Evolutionary conservation across 2,888 invertebrate species (phyloP), one percentile per base, ranked within the genome.

Genomic region (Cheiracanthium punctorium): DNA sequence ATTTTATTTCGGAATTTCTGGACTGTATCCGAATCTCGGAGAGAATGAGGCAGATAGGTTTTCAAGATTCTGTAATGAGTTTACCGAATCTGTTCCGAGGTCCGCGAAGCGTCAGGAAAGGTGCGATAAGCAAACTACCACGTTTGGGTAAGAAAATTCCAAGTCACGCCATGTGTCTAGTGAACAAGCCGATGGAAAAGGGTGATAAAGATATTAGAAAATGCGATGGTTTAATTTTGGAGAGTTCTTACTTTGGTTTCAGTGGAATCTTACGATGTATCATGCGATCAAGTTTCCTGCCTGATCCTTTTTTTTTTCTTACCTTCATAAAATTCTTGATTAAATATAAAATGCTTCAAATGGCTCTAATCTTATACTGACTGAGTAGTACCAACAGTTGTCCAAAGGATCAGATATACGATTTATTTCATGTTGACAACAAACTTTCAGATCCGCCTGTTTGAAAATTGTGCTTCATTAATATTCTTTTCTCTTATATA

Each of bases 201-300:
- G 30, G 24, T 58, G 79, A 71, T 79, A 79, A 79, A 69, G 69
- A 58, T 48, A 48, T 77, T 67, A 76, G 67, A 67, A 67, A 41
- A 76, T 67, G 28, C 43, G 41, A 33, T 70, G 41, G 24, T 37
- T 48, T 7, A 10, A 48, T 48, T 48, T 17, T 17, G 17, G 17
- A 48, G 17, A 12, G 48, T 48, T 48, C 2, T 48, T 10, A 17
- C 14, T 48, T 48, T 14, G 17, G 17, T 48, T n/a, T n/a, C n/a
- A n/a, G n/a, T n/a, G n/a, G n/a, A n/a, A n/a, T n/a, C n/a, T n/a
- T n/a, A n/a, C n/a, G n/a, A n/a, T n/a, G n/a, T n/a, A n/a, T n/a
- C n/a, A n/a, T n/a, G n/a, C n/a, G n/a, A n/a, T n/a, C n/a, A n/a
- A n/a, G n/a, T n/a, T n/a, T n/a, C n/a, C n/a, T n/a, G n/a, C n/a